Base-by-base conservation (phyloP, 2,888 invertebrate species). In the Notocelia uddmanniana region DNA sequence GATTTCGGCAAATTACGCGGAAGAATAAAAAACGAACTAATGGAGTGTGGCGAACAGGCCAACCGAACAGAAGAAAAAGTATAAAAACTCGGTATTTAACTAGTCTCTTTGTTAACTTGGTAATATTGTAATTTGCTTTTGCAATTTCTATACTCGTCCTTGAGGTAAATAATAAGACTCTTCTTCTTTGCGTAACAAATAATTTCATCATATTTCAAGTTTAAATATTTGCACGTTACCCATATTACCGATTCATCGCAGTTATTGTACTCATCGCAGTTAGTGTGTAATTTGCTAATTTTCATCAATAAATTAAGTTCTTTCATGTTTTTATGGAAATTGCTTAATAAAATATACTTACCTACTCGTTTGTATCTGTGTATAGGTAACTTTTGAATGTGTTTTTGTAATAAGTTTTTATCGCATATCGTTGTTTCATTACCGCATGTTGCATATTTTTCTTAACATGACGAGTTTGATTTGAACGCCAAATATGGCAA, bases 1-100 rank as follows among this genome's bases (percentile, higher is more conserved):
- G 79, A 85, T 91, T 91, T 90, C 86, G 85, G 83, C 85, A 85
- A 85, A 89, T 89, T 88, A 87, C 88, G 86, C 86, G 85, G 83
- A 85, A 85, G 86, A 80, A 81, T 83, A 80, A 77, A 66, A 71
- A 63, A 62, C 62, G 21, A 82, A 78, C 84, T 89, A 90, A 89
- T 91, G 88, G 87, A 87, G 84, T 88, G 87, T 87, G 84, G 81
- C 85, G 74, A 74, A 73, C 71, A 77, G 80, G 76, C 79, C 79
- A 75, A 78, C 74, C 76, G 74, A 74, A 68, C 45, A 71, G 21
- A 10, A 34, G 41, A 71, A 59, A 66, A 59, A 60, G 41, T 64
- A 57, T 57, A 70, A 70, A 57, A 70, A 50, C 26, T 26, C 23
- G 50, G 45, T 57, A 66, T 69, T 73, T 70, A 71, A 69, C 41